Evolutionary conservation across 2,797 vertebrate species (phyloP).

Genomic region (Myiotriccus ornatus): DNA sequence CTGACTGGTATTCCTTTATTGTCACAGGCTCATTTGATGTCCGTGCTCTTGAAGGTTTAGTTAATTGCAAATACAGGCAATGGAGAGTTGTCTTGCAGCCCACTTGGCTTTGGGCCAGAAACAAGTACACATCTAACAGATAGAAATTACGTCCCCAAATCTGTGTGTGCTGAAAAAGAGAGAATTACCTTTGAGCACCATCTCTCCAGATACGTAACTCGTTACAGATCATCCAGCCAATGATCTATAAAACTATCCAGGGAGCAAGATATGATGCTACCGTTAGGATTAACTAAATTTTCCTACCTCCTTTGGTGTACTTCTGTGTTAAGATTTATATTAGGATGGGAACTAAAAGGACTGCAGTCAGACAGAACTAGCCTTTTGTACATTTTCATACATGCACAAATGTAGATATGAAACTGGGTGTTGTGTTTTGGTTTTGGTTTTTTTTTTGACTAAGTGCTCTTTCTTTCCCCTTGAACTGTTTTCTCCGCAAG

Average conservation of each 20-base stretch:
- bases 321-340: background rate
- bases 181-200: background rate
- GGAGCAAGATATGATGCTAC: background rate
- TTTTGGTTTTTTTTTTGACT: too few species aligned
- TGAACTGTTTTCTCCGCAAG: background rate
- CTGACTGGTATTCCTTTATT: background rate
- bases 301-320: background rate
- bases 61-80: background rate
- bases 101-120: background rate
- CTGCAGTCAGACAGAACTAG: background rate
- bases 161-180: background rate
- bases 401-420: background rate
- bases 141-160: background rate
- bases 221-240: background rate
- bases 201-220: rapidly evolving
- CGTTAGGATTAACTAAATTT: background rate
- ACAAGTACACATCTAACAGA: background rate
- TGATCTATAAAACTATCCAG: background rate
- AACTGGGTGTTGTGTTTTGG: background rate
- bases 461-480: background rate
- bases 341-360: background rate
- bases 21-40: background rate
- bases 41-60: background rate
- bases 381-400: background rate
- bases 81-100: background rate